Conservation (phyloP, 2,797 vertebrate genomes). For the Poecile montanus region DNA sequence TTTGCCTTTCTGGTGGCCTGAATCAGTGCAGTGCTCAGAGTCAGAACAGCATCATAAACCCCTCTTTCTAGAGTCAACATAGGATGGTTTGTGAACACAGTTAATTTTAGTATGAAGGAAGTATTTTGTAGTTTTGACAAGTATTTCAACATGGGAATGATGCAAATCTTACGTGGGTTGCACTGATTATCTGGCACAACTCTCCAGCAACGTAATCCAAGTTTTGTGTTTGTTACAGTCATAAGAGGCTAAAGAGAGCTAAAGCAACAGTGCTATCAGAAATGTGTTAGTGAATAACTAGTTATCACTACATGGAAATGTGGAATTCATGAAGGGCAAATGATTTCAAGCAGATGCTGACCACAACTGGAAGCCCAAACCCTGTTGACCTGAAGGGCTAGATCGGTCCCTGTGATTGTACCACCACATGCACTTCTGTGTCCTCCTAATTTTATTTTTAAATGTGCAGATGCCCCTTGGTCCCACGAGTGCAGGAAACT, state of each 20-base stretch:
- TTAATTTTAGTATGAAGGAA: background rate
- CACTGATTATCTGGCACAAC: background rate
- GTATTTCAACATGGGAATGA: background rate
- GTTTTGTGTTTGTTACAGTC: background rate
- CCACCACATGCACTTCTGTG: background rate
- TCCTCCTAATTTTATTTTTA: background rate
- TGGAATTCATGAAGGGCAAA: background rate
- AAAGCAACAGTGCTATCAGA: background rate
- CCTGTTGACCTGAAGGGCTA: background rate
- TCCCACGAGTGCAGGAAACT: conserved; percentile 77
- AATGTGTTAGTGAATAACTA: background rate
- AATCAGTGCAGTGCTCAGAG: background rate
- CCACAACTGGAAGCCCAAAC: background rate
- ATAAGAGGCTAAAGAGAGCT: background rate
- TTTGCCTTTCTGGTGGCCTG: background rate
- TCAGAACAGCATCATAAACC: background rate
- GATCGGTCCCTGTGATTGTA: background rate
- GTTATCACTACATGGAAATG: background rate
- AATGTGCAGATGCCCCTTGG: conserved; percentile 86
- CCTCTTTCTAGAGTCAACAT: background rate
- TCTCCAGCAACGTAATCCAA: background rate
- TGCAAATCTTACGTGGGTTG: background rate
- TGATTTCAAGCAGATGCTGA: background rate
- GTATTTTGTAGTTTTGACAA: background rate
- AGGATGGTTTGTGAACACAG: background rate